Evolutionary conservation across 2,888 invertebrate species (phyloP).

Genomic region (Cephonodes hylas): DNA sequence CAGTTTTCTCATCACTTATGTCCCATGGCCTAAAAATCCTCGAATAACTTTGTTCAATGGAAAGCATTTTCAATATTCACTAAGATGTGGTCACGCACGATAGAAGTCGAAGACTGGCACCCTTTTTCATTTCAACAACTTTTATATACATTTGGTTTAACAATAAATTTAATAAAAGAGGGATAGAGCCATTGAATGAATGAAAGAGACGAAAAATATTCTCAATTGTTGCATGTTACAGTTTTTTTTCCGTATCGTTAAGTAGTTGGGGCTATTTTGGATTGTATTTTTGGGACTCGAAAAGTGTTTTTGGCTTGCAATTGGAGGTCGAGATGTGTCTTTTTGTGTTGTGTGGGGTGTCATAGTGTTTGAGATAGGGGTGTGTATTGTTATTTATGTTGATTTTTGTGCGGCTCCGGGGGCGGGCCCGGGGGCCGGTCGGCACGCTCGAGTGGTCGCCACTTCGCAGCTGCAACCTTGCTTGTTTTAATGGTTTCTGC

Average conservation of each 20-base stretch:
- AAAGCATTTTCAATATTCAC: slow-evolving; percentile 53
- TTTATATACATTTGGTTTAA: slow-evolving; percentile 78
- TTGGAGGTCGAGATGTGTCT: slow-evolving; percentile 28
- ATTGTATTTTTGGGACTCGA: slow-evolving; percentile 27
- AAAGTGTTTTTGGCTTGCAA: slow-evolving; percentile 26
- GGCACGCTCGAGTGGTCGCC: slow-evolving; percentile 63
- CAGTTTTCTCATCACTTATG: slow-evolving; percentile 58
- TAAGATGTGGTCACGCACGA: slow-evolving; percentile 56
- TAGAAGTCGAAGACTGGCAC: slow-evolving; percentile 63
- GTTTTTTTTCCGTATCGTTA: slow-evolving; percentile 34
- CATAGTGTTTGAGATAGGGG: slow-evolving; percentile 77
- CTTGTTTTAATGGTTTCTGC: slow-evolving; percentile 75
- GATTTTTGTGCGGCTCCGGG: slow-evolving; percentile 73
- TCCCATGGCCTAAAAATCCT: slow-evolving; percentile 84
- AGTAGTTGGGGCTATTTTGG: slow-evolving; percentile 22
- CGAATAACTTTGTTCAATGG: slow-evolving; percentile 66
- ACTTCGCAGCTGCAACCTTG: slow-evolving; percentile 68
- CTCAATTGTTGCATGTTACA: slow-evolving; percentile 75
- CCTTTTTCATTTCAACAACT: slow-evolving; percentile 73
- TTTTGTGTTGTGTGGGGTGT: slow-evolving; percentile 39
- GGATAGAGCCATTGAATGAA: slow-evolving; percentile 71
- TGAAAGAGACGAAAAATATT: slow-evolving; percentile 78
- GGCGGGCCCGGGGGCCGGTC: slow-evolving; percentile 73
- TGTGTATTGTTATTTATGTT: slow-evolving; percentile 81
- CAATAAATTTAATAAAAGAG: slow-evolving; percentile 81